These are phyloP conservation scores for Erethizon dorsatum DNA, from an alignment of 2,797 vertebrate species.

Conservation along the genomic window DNA sequence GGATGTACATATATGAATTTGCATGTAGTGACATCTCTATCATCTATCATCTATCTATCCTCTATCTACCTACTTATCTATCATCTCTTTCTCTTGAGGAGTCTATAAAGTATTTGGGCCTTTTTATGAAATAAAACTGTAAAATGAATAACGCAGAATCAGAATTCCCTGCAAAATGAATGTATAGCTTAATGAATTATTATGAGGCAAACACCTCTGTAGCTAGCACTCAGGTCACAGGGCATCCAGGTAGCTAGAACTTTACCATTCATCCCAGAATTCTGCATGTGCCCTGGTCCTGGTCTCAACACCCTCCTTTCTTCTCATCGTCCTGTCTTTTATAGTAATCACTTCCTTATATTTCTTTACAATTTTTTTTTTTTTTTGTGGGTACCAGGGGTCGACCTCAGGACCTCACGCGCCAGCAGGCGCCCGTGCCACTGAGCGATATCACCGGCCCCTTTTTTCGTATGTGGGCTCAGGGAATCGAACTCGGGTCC, in stretches of 20 bases:
- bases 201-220: neutral
- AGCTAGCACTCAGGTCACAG: neutral
- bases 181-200: neutral
- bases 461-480: too few relatives aligned
- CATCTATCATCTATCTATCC: too few relatives aligned
- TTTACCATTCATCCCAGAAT: neutral
- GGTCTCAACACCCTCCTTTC: neutral
- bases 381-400: too few relatives aligned
- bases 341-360: neutral
- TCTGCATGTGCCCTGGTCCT: neutral
- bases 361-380: conserved; percentile 14
- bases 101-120: neutral
- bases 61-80: neutral
- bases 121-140: conserved; percentile 30
- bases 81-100: neutral
- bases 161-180: neutral
- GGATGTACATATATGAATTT: neutral
- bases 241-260: neutral
- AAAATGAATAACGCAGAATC: conserved; percentile 17
- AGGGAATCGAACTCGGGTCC: too few relatives aligned
- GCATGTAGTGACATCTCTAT: neutral
- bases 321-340: neutral
- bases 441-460: too few relatives aligned
- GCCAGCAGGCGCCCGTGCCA: too few relatives aligned
- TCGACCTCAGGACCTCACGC: too few relatives aligned